phyloP scores from a whole-genome alignment of 2,113 vertebrate genomes.

The Sylvilagus bachmani region DNA sequence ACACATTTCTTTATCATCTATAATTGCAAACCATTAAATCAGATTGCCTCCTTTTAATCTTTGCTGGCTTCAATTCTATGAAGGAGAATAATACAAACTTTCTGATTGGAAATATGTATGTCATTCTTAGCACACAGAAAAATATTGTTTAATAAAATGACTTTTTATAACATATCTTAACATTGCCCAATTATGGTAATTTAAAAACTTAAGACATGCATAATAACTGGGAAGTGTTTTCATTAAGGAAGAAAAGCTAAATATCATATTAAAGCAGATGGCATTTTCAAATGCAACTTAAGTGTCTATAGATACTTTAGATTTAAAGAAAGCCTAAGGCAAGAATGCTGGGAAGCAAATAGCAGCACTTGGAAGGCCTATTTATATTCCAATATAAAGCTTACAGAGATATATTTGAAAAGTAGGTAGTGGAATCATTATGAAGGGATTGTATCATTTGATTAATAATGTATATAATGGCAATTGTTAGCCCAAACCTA shows the following conservation, averaged over 20 bases:
- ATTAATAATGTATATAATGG: slow-evolving; percentile 76
- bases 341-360: slow-evolving; percentile 84
- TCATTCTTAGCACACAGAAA: slow-evolving; percentile 73
- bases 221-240: slow-evolving; percentile 82
- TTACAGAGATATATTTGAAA: slow-evolving; percentile 84
- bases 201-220: slow-evolving; percentile 74
- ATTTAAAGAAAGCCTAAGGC: slow-evolving; percentile 83
- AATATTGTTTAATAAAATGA: slow-evolving; percentile 84
- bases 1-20: slow-evolving; percentile 86
- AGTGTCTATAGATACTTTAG: slow-evolving; percentile 77
- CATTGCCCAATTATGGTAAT: slow-evolving; percentile 69
- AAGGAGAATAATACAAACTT: slow-evolving; percentile 83
- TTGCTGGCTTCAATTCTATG: slow-evolving; percentile 79
- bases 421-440: slow-evolving; percentile 80
- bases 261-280: slow-evolving; percentile 83
- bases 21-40: slow-evolving; percentile 87
- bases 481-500: slow-evolving; percentile 44
- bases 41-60: slow-evolving; percentile 86
- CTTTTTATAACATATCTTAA: slow-evolving; percentile 81
- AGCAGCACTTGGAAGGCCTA: slow-evolving; percentile 84
- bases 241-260: slow-evolving; percentile 85
- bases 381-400: slow-evolving; percentile 86
- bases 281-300: slow-evolving; percentile 77
- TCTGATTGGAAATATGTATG: slow-evolving; percentile 81
- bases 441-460: slow-evolving; percentile 72